Conservation (phyloP, 2,888 invertebrate genomes). For the Macrophya annulata region DNA sequence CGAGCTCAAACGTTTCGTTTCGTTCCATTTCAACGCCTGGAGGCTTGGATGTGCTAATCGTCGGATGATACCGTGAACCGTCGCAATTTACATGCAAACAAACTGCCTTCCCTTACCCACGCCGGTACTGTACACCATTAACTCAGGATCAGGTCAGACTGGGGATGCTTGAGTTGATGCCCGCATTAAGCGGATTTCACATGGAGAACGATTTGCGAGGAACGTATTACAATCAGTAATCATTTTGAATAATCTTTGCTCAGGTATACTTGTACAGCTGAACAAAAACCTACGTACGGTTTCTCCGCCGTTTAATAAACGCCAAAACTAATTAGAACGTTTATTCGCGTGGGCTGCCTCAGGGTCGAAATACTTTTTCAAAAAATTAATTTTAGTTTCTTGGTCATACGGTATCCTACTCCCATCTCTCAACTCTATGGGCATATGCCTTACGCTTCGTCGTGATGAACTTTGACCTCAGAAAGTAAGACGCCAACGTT, state of each 20-base stretch:
- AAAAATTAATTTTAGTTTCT: conserved; percentile 40
- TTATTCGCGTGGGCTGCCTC: conserved; percentile 41
- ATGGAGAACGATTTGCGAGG: neutral
- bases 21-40: conserved; percentile 1
- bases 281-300: neutral
- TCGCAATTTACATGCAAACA: conserved; percentile 56
- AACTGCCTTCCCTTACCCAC: conserved; percentile 48
- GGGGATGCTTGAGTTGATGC: conserved; percentile 2
- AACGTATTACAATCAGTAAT: neutral
- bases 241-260: neutral
- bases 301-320: neutral
- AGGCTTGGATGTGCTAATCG: conserved; percentile 28
- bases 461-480: conserved; percentile 45
- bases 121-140: conserved; percentile 46
- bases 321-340: conserved; percentile 41
- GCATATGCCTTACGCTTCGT: conserved; percentile 28
- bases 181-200: conserved; percentile 28
- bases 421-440: conserved; percentile 34
- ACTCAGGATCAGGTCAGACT: conserved; percentile 16
- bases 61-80: conserved; percentile 41
- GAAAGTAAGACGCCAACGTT: conserved; percentile 52
- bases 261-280: neutral
- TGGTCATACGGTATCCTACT: conserved; percentile 37
- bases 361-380: conserved; percentile 40
- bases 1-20: neutral